Evolutionary conservation across 2,113 vertebrate species (phyloP).

Genomic region (Dicerorhinus sumatrensis): DNA sequence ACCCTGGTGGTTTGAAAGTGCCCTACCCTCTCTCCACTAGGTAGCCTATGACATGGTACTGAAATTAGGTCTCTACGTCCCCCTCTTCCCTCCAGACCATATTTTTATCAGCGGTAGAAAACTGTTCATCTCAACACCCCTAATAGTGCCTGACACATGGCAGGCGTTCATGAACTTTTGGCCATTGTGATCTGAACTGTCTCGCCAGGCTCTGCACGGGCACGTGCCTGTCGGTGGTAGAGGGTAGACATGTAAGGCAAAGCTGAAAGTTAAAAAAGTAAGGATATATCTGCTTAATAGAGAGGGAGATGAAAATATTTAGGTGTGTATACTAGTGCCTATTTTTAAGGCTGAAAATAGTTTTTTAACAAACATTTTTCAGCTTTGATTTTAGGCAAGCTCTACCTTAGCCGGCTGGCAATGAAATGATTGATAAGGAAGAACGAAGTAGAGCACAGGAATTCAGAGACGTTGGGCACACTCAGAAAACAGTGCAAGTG

Average conservation of each 20-base stretch:
- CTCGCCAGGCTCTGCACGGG: neutral
- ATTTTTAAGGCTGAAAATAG: neutral
- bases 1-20: neutral
- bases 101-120: neutral
- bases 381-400: neutral
- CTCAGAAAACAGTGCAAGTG: neutral
- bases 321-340: neutral
- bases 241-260: neutral
- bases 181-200: neutral
- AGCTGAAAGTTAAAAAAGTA: neutral
- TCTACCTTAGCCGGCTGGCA: neutral
- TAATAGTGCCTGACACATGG: neutral
- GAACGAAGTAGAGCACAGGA: neutral
- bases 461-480: neutral
- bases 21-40: neutral
- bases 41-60: neutral
- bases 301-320: neutral
- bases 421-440: neutral
- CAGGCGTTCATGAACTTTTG: neutral
- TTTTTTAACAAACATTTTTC: neutral
- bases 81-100: neutral
- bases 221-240: accelerated
- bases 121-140: neutral
- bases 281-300: too few species aligned
- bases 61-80: neutral